Evolutionary conservation across 2,888 invertebrate species (phyloP).

Genomic region (Calliopum simillimum): DNA sequence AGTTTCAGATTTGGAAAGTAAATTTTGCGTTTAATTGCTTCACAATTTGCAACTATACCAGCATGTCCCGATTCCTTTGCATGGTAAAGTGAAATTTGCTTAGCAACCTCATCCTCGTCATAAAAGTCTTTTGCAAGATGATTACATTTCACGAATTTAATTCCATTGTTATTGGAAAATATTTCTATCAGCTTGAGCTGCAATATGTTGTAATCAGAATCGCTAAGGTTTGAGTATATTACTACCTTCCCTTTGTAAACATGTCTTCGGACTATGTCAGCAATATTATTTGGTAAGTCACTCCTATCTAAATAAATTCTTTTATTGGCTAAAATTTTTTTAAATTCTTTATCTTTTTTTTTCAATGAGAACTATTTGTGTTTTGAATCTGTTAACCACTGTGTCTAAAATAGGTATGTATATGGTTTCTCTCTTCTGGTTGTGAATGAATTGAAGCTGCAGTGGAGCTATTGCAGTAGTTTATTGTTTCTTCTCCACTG

Average conservation of each 20-base stretch:
- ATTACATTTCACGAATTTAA: too few relatives aligned
- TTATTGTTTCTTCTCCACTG: too few relatives aligned
- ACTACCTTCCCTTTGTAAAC: slow-evolving; percentile 15
- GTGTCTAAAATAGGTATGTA: too few relatives aligned
- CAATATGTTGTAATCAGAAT: slow-evolving; percentile 10
- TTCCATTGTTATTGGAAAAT: background rate
- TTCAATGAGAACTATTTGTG: too few relatives aligned
- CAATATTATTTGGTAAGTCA: slow-evolving; percentile 14
- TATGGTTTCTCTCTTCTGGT: too few relatives aligned
- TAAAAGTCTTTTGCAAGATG: too few relatives aligned
- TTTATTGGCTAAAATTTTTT: slow-evolving; percentile 19
- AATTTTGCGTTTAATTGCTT: slow-evolving; percentile 15
- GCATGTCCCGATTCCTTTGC: slow-evolving; percentile 23
- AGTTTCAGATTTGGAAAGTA: slow-evolving; percentile 27
- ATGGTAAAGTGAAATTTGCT: slow-evolving; percentile 30
- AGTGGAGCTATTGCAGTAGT: too few relatives aligned
- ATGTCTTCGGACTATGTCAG: slow-evolving; percentile 27
- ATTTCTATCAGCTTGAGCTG: slow-evolving; percentile 26
- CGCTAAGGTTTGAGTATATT: slow-evolving; percentile 19
- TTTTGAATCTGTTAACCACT: too few relatives aligned
- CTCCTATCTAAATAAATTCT: slow-evolving; percentile 17
- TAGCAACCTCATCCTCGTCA: background rate
- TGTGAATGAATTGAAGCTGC: too few relatives aligned
- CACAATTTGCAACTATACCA: slow-evolving; percentile 31
- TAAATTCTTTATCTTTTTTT: too few relatives aligned